A percentile compares a stretch with the other conserved stretches of the same genome.
Evolutionary conservation across 2,888 invertebrate genomes (phyloP).

Genomic region (Napeogenes sylphis): DNA sequence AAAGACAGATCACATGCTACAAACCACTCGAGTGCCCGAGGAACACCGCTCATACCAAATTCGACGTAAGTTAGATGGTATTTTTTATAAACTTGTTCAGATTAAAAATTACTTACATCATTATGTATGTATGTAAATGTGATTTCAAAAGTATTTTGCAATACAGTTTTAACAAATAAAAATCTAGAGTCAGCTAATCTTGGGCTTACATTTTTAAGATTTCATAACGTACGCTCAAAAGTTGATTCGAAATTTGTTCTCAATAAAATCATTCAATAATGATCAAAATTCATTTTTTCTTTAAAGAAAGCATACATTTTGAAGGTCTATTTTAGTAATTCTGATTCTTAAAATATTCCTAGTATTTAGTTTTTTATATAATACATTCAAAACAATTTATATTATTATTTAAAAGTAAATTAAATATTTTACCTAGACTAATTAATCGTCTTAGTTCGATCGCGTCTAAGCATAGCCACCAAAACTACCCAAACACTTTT

Average conservation of each 20-base stretch:
- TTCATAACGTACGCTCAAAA: slow-evolving; percentile 19
- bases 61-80: slow-evolving; percentile 52
- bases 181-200: slow-evolving; percentile 16
- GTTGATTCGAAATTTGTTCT: too few species aligned
- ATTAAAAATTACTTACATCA: slow-evolving; percentile 16
- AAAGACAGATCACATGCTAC: slow-evolving; percentile 13
- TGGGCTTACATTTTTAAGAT: slow-evolving; percentile 18
- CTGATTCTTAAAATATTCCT: too few species aligned
- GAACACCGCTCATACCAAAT: slow-evolving; percentile 43
- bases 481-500: slow-evolving; percentile 34
- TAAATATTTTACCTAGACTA: too few species aligned
- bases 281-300: too few species aligned
- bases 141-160: slow-evolving; percentile 36
- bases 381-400: too few species aligned
- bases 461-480: not conserved
- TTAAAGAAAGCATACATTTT: too few species aligned
- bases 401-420: too few species aligned
- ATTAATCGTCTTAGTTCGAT: too few species aligned
- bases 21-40: slow-evolving; percentile 20
- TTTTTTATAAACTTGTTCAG: slow-evolving; percentile 12
- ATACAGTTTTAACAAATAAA: slow-evolving; percentile 15
- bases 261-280: too few species aligned
- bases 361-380: too few species aligned
- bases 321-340: too few species aligned
- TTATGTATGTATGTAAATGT: slow-evolving; percentile 37